Evolutionary conservation across 23 tunicate genomes (phyloP).

Genomic region (Botrylloides violaceus): DNA sequence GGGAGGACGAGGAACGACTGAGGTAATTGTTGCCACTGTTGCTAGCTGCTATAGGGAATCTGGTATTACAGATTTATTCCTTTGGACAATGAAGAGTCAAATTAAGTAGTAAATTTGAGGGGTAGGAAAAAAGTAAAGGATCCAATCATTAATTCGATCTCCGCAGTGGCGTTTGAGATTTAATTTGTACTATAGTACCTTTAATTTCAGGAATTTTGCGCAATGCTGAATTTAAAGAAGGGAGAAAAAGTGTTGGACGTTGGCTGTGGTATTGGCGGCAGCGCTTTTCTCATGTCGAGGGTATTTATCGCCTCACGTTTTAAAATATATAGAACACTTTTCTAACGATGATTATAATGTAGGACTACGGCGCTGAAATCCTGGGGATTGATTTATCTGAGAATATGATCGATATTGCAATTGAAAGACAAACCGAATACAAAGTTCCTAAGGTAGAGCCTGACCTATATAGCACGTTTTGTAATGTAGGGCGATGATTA

Average conservation of each 20-base stretch:
- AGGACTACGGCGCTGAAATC: constrained; percentile 39
- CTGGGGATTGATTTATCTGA: constrained; percentile 31
- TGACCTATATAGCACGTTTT: background rate
- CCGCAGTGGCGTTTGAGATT: no score
- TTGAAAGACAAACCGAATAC: constrained; percentile 13
- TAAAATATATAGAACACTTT: background rate
- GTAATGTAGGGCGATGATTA: background rate
- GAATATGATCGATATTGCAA: constrained; percentile 44
- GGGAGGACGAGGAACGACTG: constrained; percentile 32
- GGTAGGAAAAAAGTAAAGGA: no score
- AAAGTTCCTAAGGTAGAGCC: constrained; percentile 17
- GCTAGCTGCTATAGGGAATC: no score
- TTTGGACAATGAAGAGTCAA: no score
- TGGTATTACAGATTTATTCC: no score
- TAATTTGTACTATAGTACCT: no score
- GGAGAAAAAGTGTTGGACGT: constrained; percentile 39
- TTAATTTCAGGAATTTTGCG: constrained; percentile 22
- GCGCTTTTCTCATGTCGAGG: constrained; percentile 28
- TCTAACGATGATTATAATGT: background rate
- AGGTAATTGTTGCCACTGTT: no score
- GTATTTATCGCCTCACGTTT: background rate
- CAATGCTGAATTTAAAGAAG: constrained; percentile 7
- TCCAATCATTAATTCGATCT: no score
- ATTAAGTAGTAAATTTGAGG: no score
- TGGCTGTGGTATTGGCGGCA: constrained; percentile 49